A percentile compares a stretch with the other conserved stretches of the same genome.
Evolutionary conservation across 2,797 vertebrate genomes (phyloP).

Genomic region (Darevskia mixta): DNA sequence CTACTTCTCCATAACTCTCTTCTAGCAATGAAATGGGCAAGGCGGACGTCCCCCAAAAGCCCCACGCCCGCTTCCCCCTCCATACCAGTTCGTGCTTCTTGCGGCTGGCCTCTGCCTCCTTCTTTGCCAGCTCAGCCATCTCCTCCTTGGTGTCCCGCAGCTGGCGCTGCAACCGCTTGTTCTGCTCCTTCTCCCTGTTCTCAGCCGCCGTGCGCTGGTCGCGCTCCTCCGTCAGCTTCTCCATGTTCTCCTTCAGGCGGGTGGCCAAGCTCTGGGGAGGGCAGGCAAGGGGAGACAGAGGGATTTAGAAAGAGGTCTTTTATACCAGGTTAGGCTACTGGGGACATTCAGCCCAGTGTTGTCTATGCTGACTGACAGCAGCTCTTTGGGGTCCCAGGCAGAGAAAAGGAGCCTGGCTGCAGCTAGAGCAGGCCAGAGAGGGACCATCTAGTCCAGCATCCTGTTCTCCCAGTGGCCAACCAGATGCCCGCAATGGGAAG

Average conservation of each 20-base stretch:
- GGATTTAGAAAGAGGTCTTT: background rate
- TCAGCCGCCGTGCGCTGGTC: constrained; percentile 88
- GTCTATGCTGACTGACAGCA: background rate
- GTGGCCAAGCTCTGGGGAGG: constrained; percentile 85
- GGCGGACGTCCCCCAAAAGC: background rate
- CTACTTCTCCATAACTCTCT: background rate
- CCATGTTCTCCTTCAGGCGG: constrained; percentile 95
- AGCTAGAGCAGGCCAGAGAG: no score
- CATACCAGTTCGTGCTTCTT: constrained; percentile 97
- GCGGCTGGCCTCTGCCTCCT: constrained; percentile 94
- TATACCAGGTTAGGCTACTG: background rate
- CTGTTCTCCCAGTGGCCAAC: no score
- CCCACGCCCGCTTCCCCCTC: no score
- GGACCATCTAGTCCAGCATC: no score
- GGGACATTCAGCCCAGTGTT: background rate
- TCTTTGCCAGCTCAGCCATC: constrained; percentile 93
- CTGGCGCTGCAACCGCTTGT: constrained; percentile 95
- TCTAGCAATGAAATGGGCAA: background rate
- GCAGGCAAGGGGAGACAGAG: accelerated
- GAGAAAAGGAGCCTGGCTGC: no score
- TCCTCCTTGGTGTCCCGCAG: constrained; percentile 95
- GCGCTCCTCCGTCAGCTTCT: constrained; percentile 94
- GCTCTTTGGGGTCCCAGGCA: no score
- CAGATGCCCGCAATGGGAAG: no score
- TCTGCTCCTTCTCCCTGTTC: constrained; percentile 96